Conservation (phyloP, 53 echinoderm and acorn worm genomes). For the Hippasteria phrygiana region DNA sequence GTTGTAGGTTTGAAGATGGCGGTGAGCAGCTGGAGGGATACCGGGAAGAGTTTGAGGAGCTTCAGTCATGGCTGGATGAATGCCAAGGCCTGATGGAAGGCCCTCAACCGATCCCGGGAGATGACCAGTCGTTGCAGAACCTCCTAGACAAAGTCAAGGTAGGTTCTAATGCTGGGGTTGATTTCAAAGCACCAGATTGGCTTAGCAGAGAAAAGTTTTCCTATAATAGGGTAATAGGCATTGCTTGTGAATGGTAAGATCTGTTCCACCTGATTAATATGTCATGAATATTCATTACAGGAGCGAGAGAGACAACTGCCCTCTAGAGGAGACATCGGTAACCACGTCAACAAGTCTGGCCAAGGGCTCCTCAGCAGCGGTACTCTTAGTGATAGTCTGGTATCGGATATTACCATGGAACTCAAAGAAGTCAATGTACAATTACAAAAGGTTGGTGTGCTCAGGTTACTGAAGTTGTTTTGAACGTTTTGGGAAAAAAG, state of each 20-base stretch:
- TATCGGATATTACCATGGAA: constrained; percentile 51
- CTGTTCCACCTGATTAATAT: too few relatives aligned
- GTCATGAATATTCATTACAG: too few relatives aligned
- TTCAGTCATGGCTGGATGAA: constrained; percentile 88
- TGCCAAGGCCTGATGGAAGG: constrained; percentile 86
- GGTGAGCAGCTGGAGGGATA: constrained; percentile 86
- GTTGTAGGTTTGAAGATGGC: constrained; percentile 81
- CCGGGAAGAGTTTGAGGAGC: constrained; percentile 79
- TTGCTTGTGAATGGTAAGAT: too few relatives aligned
- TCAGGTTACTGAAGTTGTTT: background rate
- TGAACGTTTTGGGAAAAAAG: too few relatives aligned
- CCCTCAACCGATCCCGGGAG: constrained; percentile 70
- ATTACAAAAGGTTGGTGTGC: constrained; percentile 19
- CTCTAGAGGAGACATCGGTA: constrained; percentile 47
- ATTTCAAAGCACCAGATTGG: too few relatives aligned
- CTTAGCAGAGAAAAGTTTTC: background rate
- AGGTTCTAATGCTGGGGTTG: too few relatives aligned
- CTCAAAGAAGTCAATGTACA: constrained; percentile 40
- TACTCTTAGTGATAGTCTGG: constrained; percentile 44
- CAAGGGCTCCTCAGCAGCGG: constrained; percentile 51
- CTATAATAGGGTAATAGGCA: too few relatives aligned
- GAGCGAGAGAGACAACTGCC: constrained; percentile 55
- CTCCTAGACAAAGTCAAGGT: constrained; percentile 79
- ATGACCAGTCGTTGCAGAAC: constrained; percentile 66
- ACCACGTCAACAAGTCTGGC: constrained; percentile 61